These are phyloP conservation scores for Drosophila tripunctata DNA, from an alignment of 2,888 invertebrate genomes.

Conservation along the genomic window DNA sequence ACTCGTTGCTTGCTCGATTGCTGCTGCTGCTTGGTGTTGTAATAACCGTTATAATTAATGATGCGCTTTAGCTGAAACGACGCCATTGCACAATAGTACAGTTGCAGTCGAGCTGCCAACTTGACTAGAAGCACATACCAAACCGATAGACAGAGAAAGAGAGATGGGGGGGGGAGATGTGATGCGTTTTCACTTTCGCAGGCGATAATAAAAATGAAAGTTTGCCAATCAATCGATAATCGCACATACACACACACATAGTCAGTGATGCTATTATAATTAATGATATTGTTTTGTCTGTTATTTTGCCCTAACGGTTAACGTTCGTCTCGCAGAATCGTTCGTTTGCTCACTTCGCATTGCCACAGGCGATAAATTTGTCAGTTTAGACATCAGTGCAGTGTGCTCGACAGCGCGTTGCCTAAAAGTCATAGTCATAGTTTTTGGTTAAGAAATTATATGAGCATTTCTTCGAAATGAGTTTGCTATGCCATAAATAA, in stretches of 20 bases:
- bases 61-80: constrained; percentile 36
- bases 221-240: constrained; percentile 30
- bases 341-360: background rate
- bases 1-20: constrained; percentile 10
- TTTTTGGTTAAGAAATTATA: too few relatives aligned
- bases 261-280: constrained; percentile 29
- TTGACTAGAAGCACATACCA: constrained; percentile 8
- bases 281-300: constrained; percentile 23
- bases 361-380: background rate
- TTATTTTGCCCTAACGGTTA: constrained; percentile 29
- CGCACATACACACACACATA: background rate
- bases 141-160: background rate
- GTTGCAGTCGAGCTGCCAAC: constrained; percentile 35
- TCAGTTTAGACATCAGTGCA: constrained; percentile 14
- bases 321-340: constrained; percentile 15
- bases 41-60: constrained; percentile 76
- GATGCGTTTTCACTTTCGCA: constrained; percentile 40
- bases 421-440: too few relatives aligned
- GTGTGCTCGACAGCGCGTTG: background rate
- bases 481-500: too few relatives aligned
- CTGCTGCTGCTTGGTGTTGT: constrained; percentile 51
- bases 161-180: background rate
- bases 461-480: too few relatives aligned
- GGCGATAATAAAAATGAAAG: constrained; percentile 43
- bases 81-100: constrained; percentile 45